Conservation (phyloP, 2,113 vertebrate species). For the Misgurnus mizolepis region DNA sequence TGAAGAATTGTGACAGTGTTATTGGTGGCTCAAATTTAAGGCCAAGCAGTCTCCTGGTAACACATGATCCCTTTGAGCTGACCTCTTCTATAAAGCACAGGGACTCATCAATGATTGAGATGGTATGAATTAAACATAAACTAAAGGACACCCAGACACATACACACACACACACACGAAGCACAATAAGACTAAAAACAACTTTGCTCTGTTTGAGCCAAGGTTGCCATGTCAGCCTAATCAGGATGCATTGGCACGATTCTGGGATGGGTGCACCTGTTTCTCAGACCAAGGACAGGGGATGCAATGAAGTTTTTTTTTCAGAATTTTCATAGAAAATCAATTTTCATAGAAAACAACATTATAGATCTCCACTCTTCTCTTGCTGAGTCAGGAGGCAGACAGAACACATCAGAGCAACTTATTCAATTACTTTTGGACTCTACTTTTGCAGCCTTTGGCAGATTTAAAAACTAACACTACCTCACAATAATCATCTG, state of each 20-base stretch:
- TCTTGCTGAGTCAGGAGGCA: conserved; percentile 22
- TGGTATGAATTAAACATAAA: conserved; percentile 69
- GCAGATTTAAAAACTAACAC: conserved; percentile 54
- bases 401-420: conserved; percentile 50
- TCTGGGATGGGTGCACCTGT: too few relatives aligned
- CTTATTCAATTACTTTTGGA: conserved; percentile 63
- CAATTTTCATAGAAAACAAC: background rate
- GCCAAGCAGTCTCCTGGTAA: conserved; percentile 40
- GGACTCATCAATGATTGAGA: conserved; percentile 70
- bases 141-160: conserved; percentile 58
- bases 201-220: too few relatives aligned
- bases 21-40: conserved; percentile 43
- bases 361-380: conserved; percentile 31
- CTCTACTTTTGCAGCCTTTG: conserved; percentile 50
- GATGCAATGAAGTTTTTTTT: background rate
- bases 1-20: background rate
- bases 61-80: conserved; percentile 53
- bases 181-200: background rate
- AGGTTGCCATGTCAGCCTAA: too few relatives aligned
- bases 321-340: background rate
- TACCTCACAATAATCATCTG: background rate
- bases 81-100: conserved; percentile 51
- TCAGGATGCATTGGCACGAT: too few relatives aligned
- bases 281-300: too few relatives aligned
- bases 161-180: conserved; percentile 22